Conservation (phyloP, 2,888 invertebrate genomes). For the Nowickia ferox region DNA sequence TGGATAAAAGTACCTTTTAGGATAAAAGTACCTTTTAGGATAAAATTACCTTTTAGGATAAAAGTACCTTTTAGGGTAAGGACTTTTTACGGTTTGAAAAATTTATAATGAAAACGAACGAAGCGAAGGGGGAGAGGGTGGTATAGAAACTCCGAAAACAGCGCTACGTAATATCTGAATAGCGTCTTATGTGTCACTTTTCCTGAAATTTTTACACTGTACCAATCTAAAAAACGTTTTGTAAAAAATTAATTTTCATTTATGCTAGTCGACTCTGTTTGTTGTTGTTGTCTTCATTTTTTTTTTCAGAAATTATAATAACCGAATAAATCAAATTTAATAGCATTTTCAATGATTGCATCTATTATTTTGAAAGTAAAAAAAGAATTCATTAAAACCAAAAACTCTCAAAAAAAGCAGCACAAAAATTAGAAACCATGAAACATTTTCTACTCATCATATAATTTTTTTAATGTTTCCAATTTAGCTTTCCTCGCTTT, state of each 20-base stretch:
- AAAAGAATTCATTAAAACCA: constrained; percentile 32
- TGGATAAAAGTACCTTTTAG: too few relatives aligned
- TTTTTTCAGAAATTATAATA: constrained; percentile 32
- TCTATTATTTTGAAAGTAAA: not conserved
- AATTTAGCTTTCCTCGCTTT: constrained; percentile 31
- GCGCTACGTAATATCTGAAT: too few relatives aligned
- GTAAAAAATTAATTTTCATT: not conserved
- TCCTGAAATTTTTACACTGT: constrained; percentile 26
- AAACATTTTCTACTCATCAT: constrained; percentile 62
- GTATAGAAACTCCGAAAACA: too few relatives aligned
- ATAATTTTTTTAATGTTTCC: constrained; percentile 39
- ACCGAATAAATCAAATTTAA: constrained; percentile 40
- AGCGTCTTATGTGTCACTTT: too few relatives aligned
- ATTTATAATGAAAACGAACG: too few relatives aligned
- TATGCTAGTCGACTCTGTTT: not conserved
- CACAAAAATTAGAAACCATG: constrained; percentile 55
- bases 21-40: too few relatives aligned
- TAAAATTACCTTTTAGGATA: too few relatives aligned
- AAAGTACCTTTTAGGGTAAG: too few relatives aligned
- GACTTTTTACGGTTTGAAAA: too few relatives aligned
- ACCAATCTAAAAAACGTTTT: constrained; percentile 9
- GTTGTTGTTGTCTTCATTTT: constrained; percentile 49
- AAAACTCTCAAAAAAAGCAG: not conserved
- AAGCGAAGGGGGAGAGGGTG: too few relatives aligned
- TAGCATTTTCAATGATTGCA: constrained; percentile 49